Evolutionary conservation across 2,113 vertebrate genomes (phyloP).

Genomic region (Forbesichthys papilliferus): DNA sequence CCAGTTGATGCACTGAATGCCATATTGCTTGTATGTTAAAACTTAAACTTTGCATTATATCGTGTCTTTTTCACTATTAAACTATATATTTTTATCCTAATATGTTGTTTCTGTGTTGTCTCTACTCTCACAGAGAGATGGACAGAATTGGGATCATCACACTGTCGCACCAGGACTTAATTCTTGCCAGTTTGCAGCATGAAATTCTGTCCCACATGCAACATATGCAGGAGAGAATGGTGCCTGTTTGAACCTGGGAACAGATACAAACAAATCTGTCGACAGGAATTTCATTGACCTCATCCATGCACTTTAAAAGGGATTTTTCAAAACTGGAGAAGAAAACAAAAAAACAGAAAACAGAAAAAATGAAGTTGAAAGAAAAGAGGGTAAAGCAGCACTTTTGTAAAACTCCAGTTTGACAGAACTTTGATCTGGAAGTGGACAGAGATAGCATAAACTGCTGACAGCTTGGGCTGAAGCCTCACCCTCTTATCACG

Average conservation of each 20-base stretch:
- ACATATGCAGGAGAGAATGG: constrained; percentile 97
- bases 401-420: constrained; percentile 69
- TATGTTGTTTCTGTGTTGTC: constrained; percentile 29
- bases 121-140: constrained; percentile 81
- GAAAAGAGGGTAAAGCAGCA: constrained; percentile 59
- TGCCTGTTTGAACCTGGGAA: constrained; percentile 88
- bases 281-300: constrained; percentile 88
- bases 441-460: constrained; percentile 38
- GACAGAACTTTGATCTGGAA: constrained; percentile 41
- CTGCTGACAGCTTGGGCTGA: constrained; percentile 46
- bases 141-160: constrained; percentile 90
- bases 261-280: constrained; percentile 72
- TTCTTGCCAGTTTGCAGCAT: constrained; percentile 89
- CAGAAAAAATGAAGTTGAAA: constrained; percentile 14
- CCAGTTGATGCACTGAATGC: no score
- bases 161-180: constrained; percentile 89
- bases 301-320: constrained; percentile 99
- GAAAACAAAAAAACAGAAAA: constrained; percentile 21
- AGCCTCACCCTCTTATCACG: constrained; percentile 41
- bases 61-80: neutral
- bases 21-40: no score
- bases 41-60: neutral
- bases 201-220: constrained; percentile 96
- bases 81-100: neutral
- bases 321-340: constrained; percentile 58